A percentile compares a stretch with the other conserved stretches of the same genome.
Evolutionary conservation across 2,888 invertebrate genomes (phyloP).

Genomic region (Agrochola litura): DNA sequence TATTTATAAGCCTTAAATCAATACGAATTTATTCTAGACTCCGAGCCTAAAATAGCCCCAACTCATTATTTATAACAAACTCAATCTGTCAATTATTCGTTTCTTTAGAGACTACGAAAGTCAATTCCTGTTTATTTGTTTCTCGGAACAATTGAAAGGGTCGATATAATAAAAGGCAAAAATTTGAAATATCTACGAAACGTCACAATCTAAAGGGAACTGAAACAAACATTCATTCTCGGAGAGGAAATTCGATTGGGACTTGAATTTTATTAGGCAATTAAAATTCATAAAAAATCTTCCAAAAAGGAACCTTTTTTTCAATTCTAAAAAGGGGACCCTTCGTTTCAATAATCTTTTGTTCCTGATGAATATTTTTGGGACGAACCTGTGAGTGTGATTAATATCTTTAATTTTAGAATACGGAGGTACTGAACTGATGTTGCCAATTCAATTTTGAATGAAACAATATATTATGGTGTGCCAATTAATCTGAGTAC

Average conservation of each 20-base stretch:
- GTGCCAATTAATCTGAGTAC: conserved; percentile 2
- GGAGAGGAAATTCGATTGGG: conserved; percentile 74
- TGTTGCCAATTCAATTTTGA: conserved; percentile 17
- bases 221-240: conserved; percentile 52
- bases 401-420: conserved; percentile 62
- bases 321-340: conserved; percentile 73
- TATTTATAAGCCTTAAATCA: not conserved
- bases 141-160: conserved; percentile 31
- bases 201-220: conserved; percentile 28
- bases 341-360: conserved; percentile 55
- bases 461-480: conserved; percentile 7
- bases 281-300: conserved; percentile 78
- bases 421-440: conserved; percentile 6
- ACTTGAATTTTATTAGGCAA: conserved; percentile 79
- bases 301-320: conserved; percentile 66
- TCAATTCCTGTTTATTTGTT: conserved; percentile 48
- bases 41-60: not conserved
- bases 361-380: conserved; percentile 53
- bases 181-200: conserved; percentile 41
- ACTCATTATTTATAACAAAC: conserved; percentile 19
- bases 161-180: conserved; percentile 44
- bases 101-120: conserved; percentile 13
- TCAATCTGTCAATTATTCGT: conserved; percentile 32
- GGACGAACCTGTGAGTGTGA: conserved; percentile 36
- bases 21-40: not conserved